These are phyloP conservation scores for Actinernus sp. DNA, from an alignment of 92 coral and sea anemone genomes.

Conservation along the genomic window DNA sequence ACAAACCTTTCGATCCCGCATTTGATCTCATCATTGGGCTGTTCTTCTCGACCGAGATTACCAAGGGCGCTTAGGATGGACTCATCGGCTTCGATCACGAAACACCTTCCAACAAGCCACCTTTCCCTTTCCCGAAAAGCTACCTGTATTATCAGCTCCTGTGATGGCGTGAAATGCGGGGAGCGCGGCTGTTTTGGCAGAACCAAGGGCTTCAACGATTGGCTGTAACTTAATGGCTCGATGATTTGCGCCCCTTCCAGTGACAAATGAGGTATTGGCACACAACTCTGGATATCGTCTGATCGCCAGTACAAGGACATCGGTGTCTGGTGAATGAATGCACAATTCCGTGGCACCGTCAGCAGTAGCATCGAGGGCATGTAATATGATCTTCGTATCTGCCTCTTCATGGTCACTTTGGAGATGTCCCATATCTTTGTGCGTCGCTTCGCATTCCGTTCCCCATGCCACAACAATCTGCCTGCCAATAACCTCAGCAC, in stretches of 20 bases:
- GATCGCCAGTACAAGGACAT: constrained; percentile 22
- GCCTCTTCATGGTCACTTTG: constrained; percentile 70
- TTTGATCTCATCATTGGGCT: background rate
- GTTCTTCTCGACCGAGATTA: constrained; percentile 11
- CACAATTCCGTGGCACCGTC: constrained; percentile 48
- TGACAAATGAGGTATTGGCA: constrained; percentile 16
- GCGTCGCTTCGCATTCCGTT: constrained; percentile 32
- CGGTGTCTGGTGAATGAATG: constrained; percentile 54
- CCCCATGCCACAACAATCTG: constrained; percentile 43
- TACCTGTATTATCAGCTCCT: constrained; percentile 11
- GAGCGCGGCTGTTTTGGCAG: constrained; percentile 23
- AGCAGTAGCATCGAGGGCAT: constrained; percentile 59
- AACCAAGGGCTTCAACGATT: constrained; percentile 23
- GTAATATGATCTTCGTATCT: constrained; percentile 57
- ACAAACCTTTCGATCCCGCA: constrained; percentile 29
- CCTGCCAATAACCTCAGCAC: background rate
- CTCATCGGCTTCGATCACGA: constrained; percentile 3
- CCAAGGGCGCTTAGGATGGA: constrained; percentile 13
- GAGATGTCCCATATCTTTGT: constrained; percentile 41
- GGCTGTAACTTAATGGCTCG: constrained; percentile 22
- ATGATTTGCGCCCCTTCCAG: constrained; percentile 14
- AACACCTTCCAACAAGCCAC: constrained; percentile 19
- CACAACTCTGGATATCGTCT: constrained; percentile 40
- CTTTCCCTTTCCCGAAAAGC: constrained; percentile 7
- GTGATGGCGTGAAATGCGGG: constrained; percentile 34